phyloP scores from a whole-genome alignment of 2,888 invertebrate genomes.

The Elaeidobius kamerunicus region DNA sequence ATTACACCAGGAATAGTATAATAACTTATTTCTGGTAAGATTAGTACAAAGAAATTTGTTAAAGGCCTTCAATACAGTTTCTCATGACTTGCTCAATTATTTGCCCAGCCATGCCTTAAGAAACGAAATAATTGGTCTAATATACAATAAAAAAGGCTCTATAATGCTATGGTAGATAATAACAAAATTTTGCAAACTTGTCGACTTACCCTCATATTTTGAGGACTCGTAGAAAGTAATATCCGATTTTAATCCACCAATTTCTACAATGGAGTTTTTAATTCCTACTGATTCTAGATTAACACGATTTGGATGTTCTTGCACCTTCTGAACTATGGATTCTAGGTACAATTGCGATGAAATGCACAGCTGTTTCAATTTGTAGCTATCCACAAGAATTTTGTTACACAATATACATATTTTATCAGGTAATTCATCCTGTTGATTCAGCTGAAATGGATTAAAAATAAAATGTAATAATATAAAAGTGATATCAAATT shows the following conservation, averaged over 20 bases:
- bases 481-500: no score
- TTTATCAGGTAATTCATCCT: constrained; percentile 36
- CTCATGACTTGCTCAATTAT: no score
- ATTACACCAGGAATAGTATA: no score
- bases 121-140: no score
- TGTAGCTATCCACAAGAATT: constrained; percentile 35
- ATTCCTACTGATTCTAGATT: not conserved
- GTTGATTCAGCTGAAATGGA: constrained; percentile 31
- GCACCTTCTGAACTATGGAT: not conserved
- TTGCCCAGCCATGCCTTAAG: no score
- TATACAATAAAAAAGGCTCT: no score
- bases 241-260: not conserved
- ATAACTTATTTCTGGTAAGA: no score
- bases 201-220: not conserved
- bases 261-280: not conserved
- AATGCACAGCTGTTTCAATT: constrained; percentile 39
- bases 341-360: constrained; percentile 34
- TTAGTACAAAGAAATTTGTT: no score
- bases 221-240: not conserved
- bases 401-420: constrained; percentile 38
- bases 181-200: not conserved
- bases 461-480: no score
- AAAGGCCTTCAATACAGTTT: no score
- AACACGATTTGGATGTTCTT: not conserved
- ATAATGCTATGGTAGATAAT: no score